These are phyloP conservation scores for Corythaeola cristata DNA, from an alignment of 2,113 vertebrate genomes.

Conservation along the genomic window DNA sequence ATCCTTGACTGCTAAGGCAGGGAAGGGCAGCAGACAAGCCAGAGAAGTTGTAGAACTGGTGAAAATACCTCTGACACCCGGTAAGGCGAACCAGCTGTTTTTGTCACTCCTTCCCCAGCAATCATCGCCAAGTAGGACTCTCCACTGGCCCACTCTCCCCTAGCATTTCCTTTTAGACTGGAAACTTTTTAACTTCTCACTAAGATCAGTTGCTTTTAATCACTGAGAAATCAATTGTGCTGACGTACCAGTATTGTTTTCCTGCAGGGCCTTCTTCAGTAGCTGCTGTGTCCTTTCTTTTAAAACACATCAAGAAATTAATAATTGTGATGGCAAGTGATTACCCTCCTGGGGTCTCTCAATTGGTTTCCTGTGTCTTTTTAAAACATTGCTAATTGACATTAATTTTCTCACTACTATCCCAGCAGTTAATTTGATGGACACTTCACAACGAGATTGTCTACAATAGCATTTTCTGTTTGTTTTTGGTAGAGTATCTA, in stretches of 20 bases:
- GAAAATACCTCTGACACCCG: not conserved
- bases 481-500: not conserved
- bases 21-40: not conserved
- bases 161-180: not conserved
- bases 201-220: not conserved
- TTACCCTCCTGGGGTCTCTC: slow-evolving; percentile 16
- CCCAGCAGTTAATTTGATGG: slow-evolving; percentile 11
- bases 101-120: not conserved
- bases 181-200: not conserved
- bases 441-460: not conserved
- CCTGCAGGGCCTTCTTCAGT: not conserved
- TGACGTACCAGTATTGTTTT: not conserved
- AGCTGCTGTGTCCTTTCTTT: not conserved
- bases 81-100: not conserved
- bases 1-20: not conserved
- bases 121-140: not conserved
- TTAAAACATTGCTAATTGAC: slow-evolving; percentile 37
- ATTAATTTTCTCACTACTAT: not conserved
- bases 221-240: not conserved
- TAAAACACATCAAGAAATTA: slow-evolving; percentile 1
- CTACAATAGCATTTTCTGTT: not conserved
- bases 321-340: slow-evolving; percentile 13
- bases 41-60: not conserved
- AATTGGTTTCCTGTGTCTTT: slow-evolving; percentile 1
- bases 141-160: not conserved